phyloP scores from a whole-genome alignment of 2,888 invertebrate genomes.

The Acheta domesticus region DNA sequence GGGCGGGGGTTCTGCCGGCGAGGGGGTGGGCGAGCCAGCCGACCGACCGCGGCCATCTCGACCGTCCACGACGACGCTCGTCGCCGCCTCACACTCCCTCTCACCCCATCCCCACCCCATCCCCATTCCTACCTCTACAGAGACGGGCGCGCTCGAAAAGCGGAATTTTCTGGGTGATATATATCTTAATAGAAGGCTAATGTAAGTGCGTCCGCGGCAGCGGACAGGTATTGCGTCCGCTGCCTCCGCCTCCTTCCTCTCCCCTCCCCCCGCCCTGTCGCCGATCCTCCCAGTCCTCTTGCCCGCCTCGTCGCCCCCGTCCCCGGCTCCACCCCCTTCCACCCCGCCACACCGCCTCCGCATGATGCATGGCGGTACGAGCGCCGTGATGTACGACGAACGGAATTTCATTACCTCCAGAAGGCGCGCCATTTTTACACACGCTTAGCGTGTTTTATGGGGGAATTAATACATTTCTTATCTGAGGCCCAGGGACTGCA shows the following conservation, averaged over 20 bases:
- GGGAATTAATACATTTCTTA: constrained; percentile 3
- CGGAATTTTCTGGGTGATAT: not conserved
- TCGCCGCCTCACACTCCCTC: not conserved
- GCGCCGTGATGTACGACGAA: not conserved
- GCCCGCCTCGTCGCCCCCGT: not conserved
- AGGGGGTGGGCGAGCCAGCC: no score
- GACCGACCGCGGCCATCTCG: no score
- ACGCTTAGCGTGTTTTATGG: constrained; percentile 10
- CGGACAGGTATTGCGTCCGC: not conserved
- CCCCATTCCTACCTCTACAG: not conserved
- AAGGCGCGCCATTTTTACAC: constrained; percentile 6
- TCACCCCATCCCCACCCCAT: not conserved
- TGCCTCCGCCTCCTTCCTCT: not conserved
- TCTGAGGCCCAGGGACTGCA: not conserved
- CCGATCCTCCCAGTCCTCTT: not conserved
- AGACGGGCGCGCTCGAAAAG: not conserved
- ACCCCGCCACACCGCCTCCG: not conserved
- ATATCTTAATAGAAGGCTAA: constrained; percentile 18
- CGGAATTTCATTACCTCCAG: constrained; percentile 1
- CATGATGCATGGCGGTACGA: not conserved
- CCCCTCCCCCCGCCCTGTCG: not conserved
- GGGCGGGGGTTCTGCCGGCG: no score
- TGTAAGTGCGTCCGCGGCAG: constrained; percentile 18
- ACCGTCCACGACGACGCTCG: not conserved
- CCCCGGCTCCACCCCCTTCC: not conserved